A percentile compares a stretch with the other conserved stretches of the same genome.
Evolutionary conservation across 1,140 invertebrate genomes (phyloP).

Genomic region (Tetramorium simillimum): DNA sequence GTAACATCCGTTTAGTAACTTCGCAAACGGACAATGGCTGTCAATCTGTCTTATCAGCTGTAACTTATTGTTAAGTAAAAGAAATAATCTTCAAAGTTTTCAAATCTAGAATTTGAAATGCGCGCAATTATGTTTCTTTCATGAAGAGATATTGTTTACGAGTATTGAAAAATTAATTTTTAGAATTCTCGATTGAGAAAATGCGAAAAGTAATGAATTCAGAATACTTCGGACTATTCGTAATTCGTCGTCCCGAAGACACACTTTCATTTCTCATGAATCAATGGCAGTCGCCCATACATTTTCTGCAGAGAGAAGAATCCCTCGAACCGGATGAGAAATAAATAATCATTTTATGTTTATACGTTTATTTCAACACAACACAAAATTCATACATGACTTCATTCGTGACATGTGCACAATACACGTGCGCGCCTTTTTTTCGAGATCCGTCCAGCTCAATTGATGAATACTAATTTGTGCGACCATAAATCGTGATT

Average conservation of each 20-base stretch:
- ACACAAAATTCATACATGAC: not conserved
- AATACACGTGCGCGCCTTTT: not conserved
- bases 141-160: not conserved
- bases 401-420: not conserved
- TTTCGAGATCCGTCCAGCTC: not conserved
- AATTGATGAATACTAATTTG: not conserved
- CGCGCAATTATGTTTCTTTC: not conserved
- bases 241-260: slow-evolving; percentile 11
- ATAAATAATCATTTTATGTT: not conserved
- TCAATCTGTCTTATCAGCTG: not conserved
- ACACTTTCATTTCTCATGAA: slow-evolving; percentile 16
- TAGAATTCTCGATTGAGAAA: not conserved
- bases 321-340: not conserved
- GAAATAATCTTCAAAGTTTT: not conserved
- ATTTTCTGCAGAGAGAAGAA: slow-evolving; percentile 3
- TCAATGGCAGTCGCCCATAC: not conserved
- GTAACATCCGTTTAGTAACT: not conserved
- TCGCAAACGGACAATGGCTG: not conserved
- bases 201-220: not conserved
- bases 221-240: not conserved
- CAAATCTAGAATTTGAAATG: not conserved
- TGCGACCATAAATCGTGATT: slow-evolving; percentile 17
- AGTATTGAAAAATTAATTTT: not conserved
- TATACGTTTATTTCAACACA: not conserved
- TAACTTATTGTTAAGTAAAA: not conserved